These are phyloP conservation scores for Neotoma lepida DNA, from an alignment of 2,113 vertebrate species.

Conservation along the genomic window DNA sequence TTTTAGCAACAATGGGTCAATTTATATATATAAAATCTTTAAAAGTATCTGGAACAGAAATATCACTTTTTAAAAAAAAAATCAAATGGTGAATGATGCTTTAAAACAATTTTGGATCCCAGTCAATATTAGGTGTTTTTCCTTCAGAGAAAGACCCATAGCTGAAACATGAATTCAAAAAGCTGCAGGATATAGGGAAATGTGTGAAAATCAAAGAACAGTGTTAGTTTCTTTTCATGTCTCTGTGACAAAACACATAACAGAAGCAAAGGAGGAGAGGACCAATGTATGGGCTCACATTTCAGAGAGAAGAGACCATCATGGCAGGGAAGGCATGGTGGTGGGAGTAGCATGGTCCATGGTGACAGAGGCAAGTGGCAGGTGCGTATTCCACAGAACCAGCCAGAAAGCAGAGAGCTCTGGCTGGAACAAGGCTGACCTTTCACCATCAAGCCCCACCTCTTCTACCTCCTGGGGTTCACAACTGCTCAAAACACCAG, in stretches of 20 bases:
- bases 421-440: neutral
- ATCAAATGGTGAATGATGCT: neutral
- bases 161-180: neutral
- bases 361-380: neutral
- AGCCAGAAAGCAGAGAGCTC: neutral
- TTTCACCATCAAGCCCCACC: no score
- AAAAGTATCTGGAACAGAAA: neutral
- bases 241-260: neutral
- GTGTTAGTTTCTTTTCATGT: neutral
- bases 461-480: neutral
- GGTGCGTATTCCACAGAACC: neutral
- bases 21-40: neutral
- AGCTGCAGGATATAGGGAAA: neutral
- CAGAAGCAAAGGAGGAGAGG: neutral
- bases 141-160: neutral
- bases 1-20: neutral
- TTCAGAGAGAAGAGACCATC: neutral
- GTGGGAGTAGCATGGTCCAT: neutral
- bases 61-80: neutral
- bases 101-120: slow-evolving; percentile 30
- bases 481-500: neutral
- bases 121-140: neutral
- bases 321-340: neutral
- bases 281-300: neutral
- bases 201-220: neutral